Percentiles rank a stretch among this genome's conserved stretches.
phyloP scores from a whole-genome alignment of 2,888 invertebrate genomes.

The Phasia obesa region DNA sequence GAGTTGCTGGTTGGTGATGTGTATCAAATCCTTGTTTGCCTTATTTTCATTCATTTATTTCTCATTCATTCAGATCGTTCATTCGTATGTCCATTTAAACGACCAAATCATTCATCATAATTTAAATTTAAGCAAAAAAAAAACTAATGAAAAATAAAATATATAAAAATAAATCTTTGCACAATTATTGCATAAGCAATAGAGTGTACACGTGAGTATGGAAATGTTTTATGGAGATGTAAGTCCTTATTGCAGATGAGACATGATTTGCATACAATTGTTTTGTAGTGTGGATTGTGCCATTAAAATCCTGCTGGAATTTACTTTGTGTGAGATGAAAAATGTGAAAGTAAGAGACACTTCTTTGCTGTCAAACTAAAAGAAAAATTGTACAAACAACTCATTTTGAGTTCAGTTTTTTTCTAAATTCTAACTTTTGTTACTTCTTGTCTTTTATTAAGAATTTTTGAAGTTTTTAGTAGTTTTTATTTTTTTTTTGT shows the following conservation, averaged over 20 bases:
- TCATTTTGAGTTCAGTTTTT: neutral
- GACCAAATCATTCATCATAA: constrained; percentile 6
- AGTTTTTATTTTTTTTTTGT: neutral
- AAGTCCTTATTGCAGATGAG: constrained; percentile 61
- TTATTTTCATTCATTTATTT: neutral
- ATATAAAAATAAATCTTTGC: neutral
- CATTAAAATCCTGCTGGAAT: constrained; percentile 4
- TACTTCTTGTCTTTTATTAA: neutral
- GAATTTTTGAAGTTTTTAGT: neutral
- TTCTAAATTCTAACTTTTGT: neutral
- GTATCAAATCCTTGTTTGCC: constrained; percentile 6
- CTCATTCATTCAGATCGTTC: neutral
- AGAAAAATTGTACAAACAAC: neutral
- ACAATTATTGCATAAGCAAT: neutral
- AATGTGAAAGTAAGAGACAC: neutral
- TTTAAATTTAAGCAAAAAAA: neutral
- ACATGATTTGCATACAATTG: constrained; percentile 66
- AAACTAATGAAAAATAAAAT: too few relatives aligned
- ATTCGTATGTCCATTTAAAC: neutral
- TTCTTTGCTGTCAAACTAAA: neutral
- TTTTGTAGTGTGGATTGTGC: constrained; percentile 9
- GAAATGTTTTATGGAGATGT: constrained; percentile 23
- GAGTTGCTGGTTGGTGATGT: neutral
- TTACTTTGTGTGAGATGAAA: constrained; percentile 10
- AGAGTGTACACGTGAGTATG: neutral